phyloP scores from a whole-genome alignment of 2,888 invertebrate genomes.

The Dolomedes plantarius region DNA sequence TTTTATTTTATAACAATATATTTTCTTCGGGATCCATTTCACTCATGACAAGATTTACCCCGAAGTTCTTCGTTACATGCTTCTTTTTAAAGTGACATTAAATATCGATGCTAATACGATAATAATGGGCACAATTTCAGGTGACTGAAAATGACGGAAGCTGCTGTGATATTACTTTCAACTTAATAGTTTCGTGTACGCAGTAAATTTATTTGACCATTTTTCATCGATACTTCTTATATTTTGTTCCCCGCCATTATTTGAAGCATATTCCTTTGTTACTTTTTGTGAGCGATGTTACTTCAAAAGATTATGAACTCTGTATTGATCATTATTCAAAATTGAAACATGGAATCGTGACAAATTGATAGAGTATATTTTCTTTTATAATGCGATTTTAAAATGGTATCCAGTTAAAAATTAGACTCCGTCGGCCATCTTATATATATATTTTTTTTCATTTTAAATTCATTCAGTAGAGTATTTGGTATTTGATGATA shows the following conservation, averaged over 20 bases:
- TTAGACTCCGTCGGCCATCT: too few relatives aligned
- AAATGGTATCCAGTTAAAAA: too few relatives aligned
- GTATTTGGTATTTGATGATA: too few relatives aligned
- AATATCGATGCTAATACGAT: neutral
- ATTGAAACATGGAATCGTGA: neutral
- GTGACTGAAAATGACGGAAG: neutral
- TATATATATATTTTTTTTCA: too few relatives aligned
- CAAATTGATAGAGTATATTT: neutral
- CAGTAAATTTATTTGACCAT: neutral
- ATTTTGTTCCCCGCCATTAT: neutral
- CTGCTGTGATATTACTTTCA: neutral
- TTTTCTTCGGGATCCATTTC: too few relatives aligned
- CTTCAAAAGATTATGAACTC: neutral
- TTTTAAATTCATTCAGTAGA: too few relatives aligned
- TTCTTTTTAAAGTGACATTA: too few relatives aligned
- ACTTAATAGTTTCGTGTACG: neutral
- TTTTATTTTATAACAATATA: too few relatives aligned
- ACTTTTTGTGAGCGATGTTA: neutral
- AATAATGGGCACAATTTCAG: neutral
- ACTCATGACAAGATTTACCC: neutral
- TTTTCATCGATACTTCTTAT: neutral
- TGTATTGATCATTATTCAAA: conserved; percentile 3
- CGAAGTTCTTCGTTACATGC: too few relatives aligned
- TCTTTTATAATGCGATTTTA: neutral
- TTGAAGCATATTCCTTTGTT: neutral